phyloP scores from a whole-genome alignment of 2,888 invertebrate species.

The Trachelus iudaicus region DNA sequence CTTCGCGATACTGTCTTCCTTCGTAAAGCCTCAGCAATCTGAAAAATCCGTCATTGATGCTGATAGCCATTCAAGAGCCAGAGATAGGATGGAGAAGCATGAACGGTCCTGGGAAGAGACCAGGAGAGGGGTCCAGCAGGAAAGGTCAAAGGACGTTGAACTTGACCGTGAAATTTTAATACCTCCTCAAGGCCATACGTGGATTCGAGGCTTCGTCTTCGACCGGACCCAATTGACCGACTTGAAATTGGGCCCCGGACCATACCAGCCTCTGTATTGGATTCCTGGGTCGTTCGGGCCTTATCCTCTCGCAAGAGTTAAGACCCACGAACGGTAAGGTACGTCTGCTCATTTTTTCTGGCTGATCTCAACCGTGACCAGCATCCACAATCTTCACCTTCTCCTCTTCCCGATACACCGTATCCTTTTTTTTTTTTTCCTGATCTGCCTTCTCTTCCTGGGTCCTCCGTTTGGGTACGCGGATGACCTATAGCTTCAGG shows the following conservation, averaged over 20 bases:
- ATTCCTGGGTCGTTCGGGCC: constrained; percentile 57
- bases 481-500: constrained; percentile 12
- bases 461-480: constrained; percentile 14
- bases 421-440: constrained; percentile 8
- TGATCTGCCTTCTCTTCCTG: constrained; percentile 8
- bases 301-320: constrained; percentile 59
- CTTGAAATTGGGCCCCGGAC: constrained; percentile 52
- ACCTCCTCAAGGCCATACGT: constrained; percentile 57
- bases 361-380: not conserved
- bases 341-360: constrained; percentile 47
- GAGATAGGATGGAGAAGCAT: not conserved
- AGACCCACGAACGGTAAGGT: constrained; percentile 36
- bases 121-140: not conserved
- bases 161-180: constrained; percentile 12
- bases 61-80: not conserved
- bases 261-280: constrained; percentile 57
- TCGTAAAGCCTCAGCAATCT: constrained; percentile 83
- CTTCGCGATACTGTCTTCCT: constrained; percentile 90
- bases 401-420: constrained; percentile 11
- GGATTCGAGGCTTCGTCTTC: constrained; percentile 58
- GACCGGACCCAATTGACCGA: constrained; percentile 39
- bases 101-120: constrained; percentile 46
- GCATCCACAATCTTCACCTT: constrained; percentile 25
- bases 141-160: not conserved
- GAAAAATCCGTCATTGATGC: constrained; percentile 1